These are phyloP conservation scores for Camponotus floridanus DNA, from an alignment of 1,140 invertebrate species.

Conservation along the genomic window DNA sequence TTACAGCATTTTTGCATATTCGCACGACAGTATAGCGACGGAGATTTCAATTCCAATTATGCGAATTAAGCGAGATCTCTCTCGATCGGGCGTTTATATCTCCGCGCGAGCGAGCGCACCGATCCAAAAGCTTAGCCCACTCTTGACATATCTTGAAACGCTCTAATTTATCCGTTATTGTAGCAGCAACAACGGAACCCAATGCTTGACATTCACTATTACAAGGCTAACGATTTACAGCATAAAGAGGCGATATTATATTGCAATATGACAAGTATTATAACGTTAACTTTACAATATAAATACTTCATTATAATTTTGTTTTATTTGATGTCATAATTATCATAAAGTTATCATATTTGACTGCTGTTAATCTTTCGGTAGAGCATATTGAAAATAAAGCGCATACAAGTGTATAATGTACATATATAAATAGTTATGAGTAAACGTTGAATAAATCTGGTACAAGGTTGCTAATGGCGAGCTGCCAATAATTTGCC, in stretches of 20 bases:
- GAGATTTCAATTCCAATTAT: slow-evolving; percentile 52
- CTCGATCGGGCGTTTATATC: slow-evolving; percentile 65
- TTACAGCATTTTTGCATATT: background rate
- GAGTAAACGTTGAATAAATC: slow-evolving; percentile 55
- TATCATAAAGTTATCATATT: background rate
- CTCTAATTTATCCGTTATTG: slow-evolving; percentile 48
- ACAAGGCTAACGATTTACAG: background rate
- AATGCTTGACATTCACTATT: slow-evolving; percentile 19
- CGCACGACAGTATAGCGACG: background rate
- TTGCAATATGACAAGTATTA: background rate
- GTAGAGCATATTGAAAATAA: background rate
- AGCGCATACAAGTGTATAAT: slow-evolving; percentile 12
- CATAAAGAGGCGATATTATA: background rate
- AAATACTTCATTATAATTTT: background rate
- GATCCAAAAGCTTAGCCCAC: slow-evolving; percentile 36
- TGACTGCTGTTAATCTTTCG: background rate
- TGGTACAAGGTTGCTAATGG: slow-evolving; percentile 55
- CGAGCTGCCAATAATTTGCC: slow-evolving; percentile 41
- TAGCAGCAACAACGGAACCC: background rate
- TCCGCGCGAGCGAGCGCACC: background rate
- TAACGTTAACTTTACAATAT: background rate
- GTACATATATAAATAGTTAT: slow-evolving; percentile 50
- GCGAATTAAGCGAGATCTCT: slow-evolving; percentile 26
- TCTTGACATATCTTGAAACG: slow-evolving; percentile 28
- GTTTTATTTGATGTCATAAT: background rate